Evolutionary conservation across 2,888 invertebrate species (phyloP).

Genomic region (Syrista parreyssii): DNA sequence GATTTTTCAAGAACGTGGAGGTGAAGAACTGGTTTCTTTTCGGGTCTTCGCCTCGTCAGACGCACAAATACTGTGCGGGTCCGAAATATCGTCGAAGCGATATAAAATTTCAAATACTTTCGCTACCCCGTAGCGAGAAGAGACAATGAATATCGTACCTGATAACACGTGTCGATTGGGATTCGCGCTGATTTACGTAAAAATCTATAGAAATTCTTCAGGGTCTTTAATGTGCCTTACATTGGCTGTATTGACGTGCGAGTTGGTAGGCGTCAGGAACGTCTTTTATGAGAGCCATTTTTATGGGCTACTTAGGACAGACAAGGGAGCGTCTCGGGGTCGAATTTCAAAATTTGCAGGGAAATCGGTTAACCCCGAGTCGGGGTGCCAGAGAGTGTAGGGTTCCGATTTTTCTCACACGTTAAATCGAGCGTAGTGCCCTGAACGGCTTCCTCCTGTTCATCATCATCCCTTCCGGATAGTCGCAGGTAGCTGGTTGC

Average conservation of each 20-base stretch:
- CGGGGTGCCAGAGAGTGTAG: constrained; percentile 26
- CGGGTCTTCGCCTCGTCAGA: background rate
- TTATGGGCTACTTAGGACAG: constrained; percentile 63
- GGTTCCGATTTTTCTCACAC: constrained; percentile 61
- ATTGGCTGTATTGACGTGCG: background rate
- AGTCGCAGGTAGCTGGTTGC: constrained; percentile 28
- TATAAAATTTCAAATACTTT: background rate
- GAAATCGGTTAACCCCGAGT: constrained; percentile 64
- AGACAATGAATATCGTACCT: background rate
- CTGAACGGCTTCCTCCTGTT: constrained; percentile 20
- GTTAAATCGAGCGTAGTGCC: constrained; percentile 64
- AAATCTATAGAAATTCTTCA: background rate
- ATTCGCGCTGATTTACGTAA: background rate
- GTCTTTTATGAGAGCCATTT: constrained; percentile 46
- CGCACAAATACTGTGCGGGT: background rate
- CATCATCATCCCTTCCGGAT: constrained; percentile 9
- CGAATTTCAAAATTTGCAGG: constrained; percentile 48
- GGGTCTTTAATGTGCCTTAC: background rate
- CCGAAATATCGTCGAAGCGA: background rate
- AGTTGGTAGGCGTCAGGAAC: background rate
- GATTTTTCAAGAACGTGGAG: constrained; percentile 23
- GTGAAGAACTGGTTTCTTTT: constrained; percentile 16
- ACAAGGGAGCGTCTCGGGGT: constrained; percentile 28
- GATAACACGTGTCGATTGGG: background rate
- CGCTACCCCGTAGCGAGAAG: background rate